phyloP scores from a whole-genome alignment of 2,888 invertebrate species.

The Philaethria dido region DNA sequence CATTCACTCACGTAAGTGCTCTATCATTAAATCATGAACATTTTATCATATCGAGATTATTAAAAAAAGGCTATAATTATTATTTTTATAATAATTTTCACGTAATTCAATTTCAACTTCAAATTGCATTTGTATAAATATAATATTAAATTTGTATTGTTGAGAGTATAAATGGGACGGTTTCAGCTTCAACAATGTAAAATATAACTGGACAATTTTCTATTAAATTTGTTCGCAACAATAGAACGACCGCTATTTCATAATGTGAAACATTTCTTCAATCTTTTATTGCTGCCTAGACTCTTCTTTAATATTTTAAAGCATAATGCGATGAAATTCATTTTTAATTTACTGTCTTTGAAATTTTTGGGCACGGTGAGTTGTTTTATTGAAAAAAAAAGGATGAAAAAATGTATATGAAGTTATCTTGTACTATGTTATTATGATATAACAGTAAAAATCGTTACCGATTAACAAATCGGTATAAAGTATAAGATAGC shows the following conservation, averaged over 20 bases:
- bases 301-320: conserved; percentile 1
- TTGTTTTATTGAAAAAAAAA: neutral
- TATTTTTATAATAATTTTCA: neutral
- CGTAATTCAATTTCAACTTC: neutral
- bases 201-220: conserved; percentile 41
- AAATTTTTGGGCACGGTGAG: neutral
- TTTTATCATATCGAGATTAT: too few species aligned
- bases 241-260: conserved; percentile 31
- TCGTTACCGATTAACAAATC: too few species aligned
- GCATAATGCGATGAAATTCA: neutral
- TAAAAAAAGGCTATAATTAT: too few species aligned
- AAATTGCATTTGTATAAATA: neutral
- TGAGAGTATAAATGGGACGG: neutral
- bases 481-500: too few species aligned
- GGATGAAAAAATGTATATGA: too few species aligned
- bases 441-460: too few species aligned
- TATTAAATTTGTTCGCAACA: conserved; percentile 39
- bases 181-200: conserved; percentile 21
- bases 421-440: too few species aligned
- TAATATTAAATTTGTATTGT: neutral
- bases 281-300: conserved; percentile 14
- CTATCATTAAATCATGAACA: too few species aligned
- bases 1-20: too few species aligned
- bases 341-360: neutral
- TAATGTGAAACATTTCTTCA: conserved; percentile 22